Base-by-base conservation (phyloP, 2,888 invertebrate species). In the Agonopterix arenella region DNA sequence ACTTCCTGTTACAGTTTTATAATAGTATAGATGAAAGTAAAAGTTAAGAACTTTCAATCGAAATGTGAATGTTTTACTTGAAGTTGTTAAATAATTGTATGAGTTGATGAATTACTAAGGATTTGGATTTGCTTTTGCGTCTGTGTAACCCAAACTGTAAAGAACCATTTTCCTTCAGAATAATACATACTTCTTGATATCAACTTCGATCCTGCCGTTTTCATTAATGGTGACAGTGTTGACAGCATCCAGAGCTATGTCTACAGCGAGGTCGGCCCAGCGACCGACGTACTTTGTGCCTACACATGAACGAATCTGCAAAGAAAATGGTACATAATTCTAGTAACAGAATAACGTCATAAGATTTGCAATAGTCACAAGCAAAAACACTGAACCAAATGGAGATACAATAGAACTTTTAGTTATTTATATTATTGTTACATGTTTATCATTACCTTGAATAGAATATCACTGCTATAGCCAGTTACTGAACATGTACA, bases 221-320 rank as follows among this genome's bases (percentile, higher is more conserved):
- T 97, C 96, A 58, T 95, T 96, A 43, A 97, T 74, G 56, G 93
- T 93, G 47, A 99, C 98, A 0, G 97, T 98, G 65, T 93, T 91
- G 36, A 99, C 98, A 4, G 99, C 99, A 69, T 98, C 96, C 47
- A 99, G 83, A 1, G 99, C 98, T 69, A 99, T 98, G 59, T 96
- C 93, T 44, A 99, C 98, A 3, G 98, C 98, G 60, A 99, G 88
- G 68, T 98, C 97, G 0, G 96, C 94, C 98, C 98, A 99, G 70
- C 96, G 95, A 10, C 96, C 95, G 75, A 99, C 94, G 80, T 99
- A 98, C 84, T 99, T 99, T 1, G 99, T 99, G 51, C 98, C 98
- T 44, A 99, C 93, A 76, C 98, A 99, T 4, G 98, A 96, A 71
- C 95, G 94, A 44, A 93, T 92, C 91, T 91, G 63, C 42, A 60